phyloP scores from a whole-genome alignment of 1,140 invertebrate genomes.

The Zaprionus ghesquierei region DNA sequence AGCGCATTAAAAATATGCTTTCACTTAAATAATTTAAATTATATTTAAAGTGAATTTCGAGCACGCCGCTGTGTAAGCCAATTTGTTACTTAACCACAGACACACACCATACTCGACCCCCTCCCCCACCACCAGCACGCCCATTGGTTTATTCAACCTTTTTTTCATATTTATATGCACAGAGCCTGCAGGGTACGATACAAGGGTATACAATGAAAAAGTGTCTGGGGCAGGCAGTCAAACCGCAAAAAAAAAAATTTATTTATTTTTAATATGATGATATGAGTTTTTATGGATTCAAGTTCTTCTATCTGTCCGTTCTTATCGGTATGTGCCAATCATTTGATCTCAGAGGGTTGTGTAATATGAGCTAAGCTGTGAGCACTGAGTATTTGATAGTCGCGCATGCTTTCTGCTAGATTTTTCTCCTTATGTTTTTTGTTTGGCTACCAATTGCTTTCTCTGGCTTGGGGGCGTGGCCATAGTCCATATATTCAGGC shows the following conservation, averaged over 20 bases:
- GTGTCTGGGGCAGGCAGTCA: not conserved
- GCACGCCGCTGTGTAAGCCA: constrained; percentile 27
- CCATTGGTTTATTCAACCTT: constrained; percentile 25
- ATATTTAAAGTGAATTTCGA: constrained; percentile 64
- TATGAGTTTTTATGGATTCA: not conserved
- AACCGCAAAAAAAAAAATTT: not conserved
- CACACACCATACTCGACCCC: not conserved
- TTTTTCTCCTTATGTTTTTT: not conserved
- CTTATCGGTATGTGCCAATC: not conserved
- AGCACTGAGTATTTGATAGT: not conserved
- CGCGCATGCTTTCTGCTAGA: not conserved
- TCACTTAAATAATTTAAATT: constrained; percentile 72
- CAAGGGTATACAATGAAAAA: not conserved
- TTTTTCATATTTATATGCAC: constrained; percentile 13
- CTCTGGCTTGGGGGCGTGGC: constrained; percentile 50
- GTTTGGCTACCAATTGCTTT: constrained; percentile 31
- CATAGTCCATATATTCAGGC: constrained; percentile 58
- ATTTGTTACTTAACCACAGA: constrained; percentile 46
- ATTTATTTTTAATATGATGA: not conserved
- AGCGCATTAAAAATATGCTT: constrained; percentile 75
- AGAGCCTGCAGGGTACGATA: not conserved
- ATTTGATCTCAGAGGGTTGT: not conserved
- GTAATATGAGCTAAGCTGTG: not conserved
- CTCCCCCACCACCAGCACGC: not conserved
- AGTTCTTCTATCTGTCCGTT: not conserved